These are phyloP conservation scores for Sternotherus odoratus DNA, from an alignment of 2,797 vertebrate genomes.

Conservation along the genomic window DNA sequence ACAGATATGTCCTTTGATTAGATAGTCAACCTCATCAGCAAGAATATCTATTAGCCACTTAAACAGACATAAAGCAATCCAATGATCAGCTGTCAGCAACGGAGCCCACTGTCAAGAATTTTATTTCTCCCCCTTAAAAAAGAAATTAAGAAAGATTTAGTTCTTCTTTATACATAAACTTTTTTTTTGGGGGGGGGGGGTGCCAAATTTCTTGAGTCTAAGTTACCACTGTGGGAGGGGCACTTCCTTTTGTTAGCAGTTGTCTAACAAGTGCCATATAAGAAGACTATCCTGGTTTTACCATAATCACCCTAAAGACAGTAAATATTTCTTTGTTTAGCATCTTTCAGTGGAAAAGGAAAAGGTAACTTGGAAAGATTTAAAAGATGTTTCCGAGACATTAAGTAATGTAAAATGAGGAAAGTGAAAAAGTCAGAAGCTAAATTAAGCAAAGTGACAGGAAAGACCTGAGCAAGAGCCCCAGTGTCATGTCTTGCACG, in stretches of 20 bases:
- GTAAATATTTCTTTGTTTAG: not conserved
- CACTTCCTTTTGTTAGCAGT: not conserved
- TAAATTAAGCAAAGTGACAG: not conserved
- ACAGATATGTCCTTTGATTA: not conserved
- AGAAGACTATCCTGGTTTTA: not conserved
- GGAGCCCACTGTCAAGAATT: not conserved
- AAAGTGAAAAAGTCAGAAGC: not conserved
- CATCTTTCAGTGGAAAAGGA: not conserved
- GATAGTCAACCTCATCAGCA: not conserved
- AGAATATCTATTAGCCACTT: not conserved
- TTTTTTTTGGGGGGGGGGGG: not conserved
- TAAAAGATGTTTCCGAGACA: not conserved
- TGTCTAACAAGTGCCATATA: not conserved
- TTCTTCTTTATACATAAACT: not conserved
- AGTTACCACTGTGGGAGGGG: not conserved
- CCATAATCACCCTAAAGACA: not conserved
- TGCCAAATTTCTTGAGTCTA: not conserved
- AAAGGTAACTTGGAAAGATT: not conserved
- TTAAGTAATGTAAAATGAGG: not conserved
- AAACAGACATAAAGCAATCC: not conserved
- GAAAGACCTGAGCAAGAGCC: not conserved
- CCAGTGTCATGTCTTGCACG: not conserved
- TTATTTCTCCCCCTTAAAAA: not conserved
- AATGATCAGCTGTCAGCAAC: not conserved
- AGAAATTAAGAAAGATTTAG: not conserved